Conservation (phyloP, 1,140 invertebrate species). For the Anadara kagoshimensis region DNA sequence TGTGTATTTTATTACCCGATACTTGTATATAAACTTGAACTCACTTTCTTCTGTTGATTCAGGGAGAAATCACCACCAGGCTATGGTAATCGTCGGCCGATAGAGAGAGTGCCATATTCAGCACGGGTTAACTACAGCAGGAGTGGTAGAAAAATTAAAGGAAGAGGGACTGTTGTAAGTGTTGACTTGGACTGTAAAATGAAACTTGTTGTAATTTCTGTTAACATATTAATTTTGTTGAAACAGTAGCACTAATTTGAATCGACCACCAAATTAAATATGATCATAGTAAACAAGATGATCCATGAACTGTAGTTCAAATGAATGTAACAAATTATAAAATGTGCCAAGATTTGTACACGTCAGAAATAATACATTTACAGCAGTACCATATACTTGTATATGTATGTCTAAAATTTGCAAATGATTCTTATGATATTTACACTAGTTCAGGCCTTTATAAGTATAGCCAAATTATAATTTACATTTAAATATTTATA, state of each 20-base stretch:
- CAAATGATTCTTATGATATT: no score
- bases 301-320: no score
- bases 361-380: no score
- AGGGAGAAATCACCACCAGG: conserved; percentile 46
- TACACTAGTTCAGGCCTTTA: no score
- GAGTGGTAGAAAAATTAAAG: conserved; percentile 60
- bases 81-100: conserved; percentile 36
- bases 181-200: neutral
- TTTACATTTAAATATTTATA: no score
- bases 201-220: neutral
- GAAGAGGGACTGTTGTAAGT: conserved; percentile 61
- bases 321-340: no score
- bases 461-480: no score
- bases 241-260: neutral
- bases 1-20: no score
- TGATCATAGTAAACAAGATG: neutral
- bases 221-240: neutral
- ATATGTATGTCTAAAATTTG: no score
- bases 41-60: neutral
- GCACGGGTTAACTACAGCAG: conserved; percentile 43
- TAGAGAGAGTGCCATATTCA: conserved; percentile 44
- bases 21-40: neutral
- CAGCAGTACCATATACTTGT: no score
- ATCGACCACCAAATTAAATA: neutral
- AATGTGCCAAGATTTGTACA: no score